Evolutionary conservation across 2,113 vertebrate genomes (phyloP).

Genomic region (Chionodraco myersi): DNA sequence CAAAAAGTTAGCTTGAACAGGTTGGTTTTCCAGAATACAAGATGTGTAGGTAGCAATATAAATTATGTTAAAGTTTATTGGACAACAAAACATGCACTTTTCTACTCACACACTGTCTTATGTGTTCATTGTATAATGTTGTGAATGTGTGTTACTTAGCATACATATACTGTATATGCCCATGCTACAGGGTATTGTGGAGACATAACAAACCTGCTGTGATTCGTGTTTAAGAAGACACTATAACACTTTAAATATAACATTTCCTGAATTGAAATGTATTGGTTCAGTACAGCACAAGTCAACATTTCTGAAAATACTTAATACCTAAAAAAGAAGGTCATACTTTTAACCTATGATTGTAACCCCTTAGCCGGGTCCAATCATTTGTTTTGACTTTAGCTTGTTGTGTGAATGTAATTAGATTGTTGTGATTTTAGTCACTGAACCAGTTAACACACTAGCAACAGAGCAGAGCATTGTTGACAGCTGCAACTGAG

Average conservation of each 20-base stretch:
- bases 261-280: not conserved
- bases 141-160: not conserved
- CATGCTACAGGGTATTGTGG: not conserved
- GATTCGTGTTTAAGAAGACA: not conserved
- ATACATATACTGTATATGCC: not conserved
- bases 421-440: slow-evolving; percentile 11
- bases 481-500: slow-evolving; percentile 6
- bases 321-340: not conserved
- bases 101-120: not conserved
- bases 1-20: slow-evolving; percentile 20
- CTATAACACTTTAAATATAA: not conserved
- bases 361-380: too few relatives aligned
- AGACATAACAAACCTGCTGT: not conserved
- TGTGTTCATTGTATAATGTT: not conserved
- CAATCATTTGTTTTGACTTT: too few relatives aligned
- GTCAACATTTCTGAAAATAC: not conserved
- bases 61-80: slow-evolving; percentile 11
- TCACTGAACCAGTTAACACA: slow-evolving; percentile 17
- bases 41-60: slow-evolving; percentile 7
- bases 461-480: slow-evolving; percentile 3
- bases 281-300: not conserved
- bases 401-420: not conserved
- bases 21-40: slow-evolving; percentile 14
- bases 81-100: not conserved
- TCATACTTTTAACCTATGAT: not conserved